Base-by-base conservation (phyloP, 2,888 invertebrate species). In the Drosophila siamana region DNA sequence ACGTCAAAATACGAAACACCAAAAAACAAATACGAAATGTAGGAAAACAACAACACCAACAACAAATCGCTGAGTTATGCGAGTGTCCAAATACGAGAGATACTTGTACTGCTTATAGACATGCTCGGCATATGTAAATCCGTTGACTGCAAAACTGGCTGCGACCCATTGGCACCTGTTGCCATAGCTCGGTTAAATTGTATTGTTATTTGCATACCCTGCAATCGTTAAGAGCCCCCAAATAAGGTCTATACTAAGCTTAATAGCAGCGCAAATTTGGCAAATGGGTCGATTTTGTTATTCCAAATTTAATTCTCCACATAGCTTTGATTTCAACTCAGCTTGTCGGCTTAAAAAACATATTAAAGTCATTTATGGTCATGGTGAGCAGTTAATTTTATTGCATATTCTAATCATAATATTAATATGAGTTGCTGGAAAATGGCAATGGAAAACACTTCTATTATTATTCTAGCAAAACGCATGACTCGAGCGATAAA, bases 81-180 rank as follows among this genome's bases (percentile, higher is more conserved):
- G 72, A 76, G 38, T 69, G 51, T 40, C 28, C 56, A 57, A 38
- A 62, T 51, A 38, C 24, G 65, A 64, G 54, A 76, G 28, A 66
- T 70, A 76, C 71, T 61, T 51, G 64, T 59, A 70, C 70, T 52
- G 63, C 76, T 73, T 69, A 69, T 26, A 75, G 54, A 56, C 38
- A 52, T 51, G 38, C 26, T 30, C 8, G 22, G 41, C 48, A 52
- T 68, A 62, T 59, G 57, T 41, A 62, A 61, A 72, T 69, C 4
- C 48, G 46, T 48, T 52, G 59, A 48, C 28, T 68, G 63, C 43
- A 48, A 52, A 62, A 15, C 51, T 50, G 41, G 22, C 13, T 33
- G 19, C 66, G 71, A 72, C 71, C 47, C 60, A 56, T 61, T 72
- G 61, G 61, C 71, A 72, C 74, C 69, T 68, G 74, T 62, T 57